Conservation (phyloP, 1,140 invertebrate genomes). For the Pseudomyrmex flavicornis region DNA sequence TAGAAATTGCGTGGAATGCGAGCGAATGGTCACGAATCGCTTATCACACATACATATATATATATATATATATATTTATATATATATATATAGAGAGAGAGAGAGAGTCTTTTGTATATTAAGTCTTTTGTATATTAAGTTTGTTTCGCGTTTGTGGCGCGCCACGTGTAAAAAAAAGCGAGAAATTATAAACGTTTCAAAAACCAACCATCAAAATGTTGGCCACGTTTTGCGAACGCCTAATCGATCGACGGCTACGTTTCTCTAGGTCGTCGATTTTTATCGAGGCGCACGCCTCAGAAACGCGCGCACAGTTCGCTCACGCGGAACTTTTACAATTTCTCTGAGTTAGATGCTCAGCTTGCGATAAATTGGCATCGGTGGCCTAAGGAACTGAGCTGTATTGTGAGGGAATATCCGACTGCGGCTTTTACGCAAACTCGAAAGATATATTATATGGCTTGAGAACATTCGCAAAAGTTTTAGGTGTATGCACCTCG, state of each 20-base stretch:
- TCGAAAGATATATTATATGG: neutral
- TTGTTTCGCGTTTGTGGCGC: too few relatives aligned
- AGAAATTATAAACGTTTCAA: neutral
- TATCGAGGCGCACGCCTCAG: conserved; percentile 3
- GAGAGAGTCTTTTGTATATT: too few relatives aligned
- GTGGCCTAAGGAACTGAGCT: neutral
- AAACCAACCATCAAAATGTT: neutral
- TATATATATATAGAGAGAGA: too few relatives aligned
- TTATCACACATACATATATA: too few relatives aligned
- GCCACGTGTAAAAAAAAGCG: neutral
- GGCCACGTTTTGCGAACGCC: conserved; percentile 25
- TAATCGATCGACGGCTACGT: conserved; percentile 21
- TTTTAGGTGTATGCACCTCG: neutral
- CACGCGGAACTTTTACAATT: conserved; percentile 35
- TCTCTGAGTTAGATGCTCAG: neutral
- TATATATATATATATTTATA: too few relatives aligned
- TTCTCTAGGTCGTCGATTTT: conserved; percentile 27
- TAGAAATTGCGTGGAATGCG: too few relatives aligned
- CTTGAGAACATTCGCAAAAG: conserved; percentile 4
- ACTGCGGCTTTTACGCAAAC: neutral
- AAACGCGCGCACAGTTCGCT: neutral
- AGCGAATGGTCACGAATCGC: too few relatives aligned
- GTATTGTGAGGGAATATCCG: neutral
- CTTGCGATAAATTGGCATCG: conserved; percentile 16
- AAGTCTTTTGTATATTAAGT: too few relatives aligned